Base-by-base conservation (phyloP, 2,113 vertebrate genomes). In the Myotis davidii region DNA sequence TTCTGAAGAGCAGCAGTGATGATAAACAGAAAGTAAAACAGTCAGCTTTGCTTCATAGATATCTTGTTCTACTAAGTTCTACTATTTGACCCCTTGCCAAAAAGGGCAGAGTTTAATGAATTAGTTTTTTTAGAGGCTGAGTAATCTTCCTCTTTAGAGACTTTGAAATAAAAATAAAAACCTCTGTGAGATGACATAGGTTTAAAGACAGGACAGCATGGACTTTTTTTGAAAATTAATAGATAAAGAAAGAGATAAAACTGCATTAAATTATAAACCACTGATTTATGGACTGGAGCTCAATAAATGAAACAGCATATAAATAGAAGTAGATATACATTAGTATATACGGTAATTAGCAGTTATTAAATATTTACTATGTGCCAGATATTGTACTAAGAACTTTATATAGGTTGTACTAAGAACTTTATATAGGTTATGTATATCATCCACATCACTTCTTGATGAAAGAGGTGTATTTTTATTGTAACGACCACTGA, bases 91-190 rank as follows among this genome's bases (percentile, higher is more conserved):
- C 17, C 37, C 20, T 82, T 84, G 23, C 11, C 54, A 78, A 83
- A 88, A 76, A 64, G 21, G 67, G 20, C 27, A 56, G 3, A 29
- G 4, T 86, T 86, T 82, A 52, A 83, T 67, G 6, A 85, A 27
- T 45, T 85, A 37, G 42, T 91, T 17, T 21, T 45, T 92, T 84
- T 64, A 78, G 65, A 85, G 48, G 12, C 9, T 64, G 67, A 52
- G 29, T 87, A 76, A 70, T 42, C 5, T 87, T 83, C 37, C 6
- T 67, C 13, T 59, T 85, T 85, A 56, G 73, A 52, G 13, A 88
- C n/a, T 78, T 94, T 48, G 69, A 89, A 85, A 85, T 79, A 72
- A 83, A 32, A 27, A 79, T 20, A 29, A 11, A 88, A 91, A 61
- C 2, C 12, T 48, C 6, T 10, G 1, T 81, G 37, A 87, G 7